Evolutionary conservation across 2,797 vertebrate species (phyloP).

Genomic region (Xiphorhynchus erythropygius): DNA sequence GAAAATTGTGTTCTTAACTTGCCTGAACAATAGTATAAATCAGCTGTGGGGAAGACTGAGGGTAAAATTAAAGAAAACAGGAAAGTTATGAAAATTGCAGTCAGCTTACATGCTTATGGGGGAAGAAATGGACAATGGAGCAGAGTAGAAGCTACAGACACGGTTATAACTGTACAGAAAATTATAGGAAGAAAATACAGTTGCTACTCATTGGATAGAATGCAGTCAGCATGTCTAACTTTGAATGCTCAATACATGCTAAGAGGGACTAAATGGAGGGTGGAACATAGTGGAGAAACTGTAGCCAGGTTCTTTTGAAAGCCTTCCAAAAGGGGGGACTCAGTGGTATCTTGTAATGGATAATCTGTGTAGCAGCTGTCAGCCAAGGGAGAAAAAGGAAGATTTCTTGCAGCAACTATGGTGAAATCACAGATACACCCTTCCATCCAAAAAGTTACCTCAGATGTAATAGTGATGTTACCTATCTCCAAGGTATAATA

Average conservation of each 20-base stretch:
- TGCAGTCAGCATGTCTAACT: not conserved
- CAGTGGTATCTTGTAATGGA: fast-evolving
- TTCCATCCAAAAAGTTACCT: not conserved
- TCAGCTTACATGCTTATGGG: not conserved
- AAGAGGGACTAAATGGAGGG: not conserved
- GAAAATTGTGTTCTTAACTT: not conserved
- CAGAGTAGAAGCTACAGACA: not conserved
- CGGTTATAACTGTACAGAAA: not conserved
- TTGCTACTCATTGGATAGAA: not conserved
- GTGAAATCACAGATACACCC: not conserved
- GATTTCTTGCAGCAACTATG: not conserved
- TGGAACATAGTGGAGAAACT: not conserved
- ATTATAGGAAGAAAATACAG: not conserved
- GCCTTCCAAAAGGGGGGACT: not conserved
- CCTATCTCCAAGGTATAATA: not conserved
- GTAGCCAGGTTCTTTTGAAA: not conserved
- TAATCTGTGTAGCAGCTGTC: not conserved
- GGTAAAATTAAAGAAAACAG: not conserved
- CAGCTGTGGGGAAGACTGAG: not conserved
- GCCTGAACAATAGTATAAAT: not conserved
- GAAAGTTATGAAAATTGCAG: not conserved
- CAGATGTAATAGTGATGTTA: not conserved
- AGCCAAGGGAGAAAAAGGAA: not conserved
- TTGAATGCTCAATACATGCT: not conserved
- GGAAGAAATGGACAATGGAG: fast-evolving